These are phyloP conservation scores for Labeo catla DNA, from an alignment of 2,113 vertebrate genomes.

Conservation along the genomic window DNA sequence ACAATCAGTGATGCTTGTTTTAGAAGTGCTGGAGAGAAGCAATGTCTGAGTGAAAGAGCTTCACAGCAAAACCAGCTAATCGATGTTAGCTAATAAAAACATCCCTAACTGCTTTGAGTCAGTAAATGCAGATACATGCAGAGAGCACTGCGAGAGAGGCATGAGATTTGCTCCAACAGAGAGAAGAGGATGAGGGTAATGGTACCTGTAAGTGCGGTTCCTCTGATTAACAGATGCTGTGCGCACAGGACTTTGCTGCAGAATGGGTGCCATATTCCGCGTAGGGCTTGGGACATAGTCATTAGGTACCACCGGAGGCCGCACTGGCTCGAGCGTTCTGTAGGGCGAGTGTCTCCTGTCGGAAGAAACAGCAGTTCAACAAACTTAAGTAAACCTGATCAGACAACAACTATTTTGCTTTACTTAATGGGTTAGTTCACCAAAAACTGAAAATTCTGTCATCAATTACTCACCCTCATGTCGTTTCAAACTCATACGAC, in stretches of 20 bases:
- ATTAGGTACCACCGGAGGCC: conserved; percentile 95
- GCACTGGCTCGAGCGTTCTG: conserved; percentile 95
- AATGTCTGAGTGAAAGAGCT: background rate
- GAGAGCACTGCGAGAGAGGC: background rate
- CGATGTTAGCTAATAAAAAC: background rate
- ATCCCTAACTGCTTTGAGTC: background rate
- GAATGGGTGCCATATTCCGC: conserved; percentile 83
- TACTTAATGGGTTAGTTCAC: background rate
- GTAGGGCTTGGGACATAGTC: conserved; percentile 95
- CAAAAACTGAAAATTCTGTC: too few relatives aligned
- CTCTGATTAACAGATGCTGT: conserved; percentile 94
- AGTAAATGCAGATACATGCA: background rate
- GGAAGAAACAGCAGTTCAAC: conserved; percentile 50
- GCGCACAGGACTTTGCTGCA: conserved; percentile 87
- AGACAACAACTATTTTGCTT: background rate
- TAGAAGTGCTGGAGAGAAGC: conserved; percentile 5
- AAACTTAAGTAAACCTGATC: background rate
- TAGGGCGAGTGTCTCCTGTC: conserved; percentile 96
- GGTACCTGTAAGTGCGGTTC: conserved; percentile 95
- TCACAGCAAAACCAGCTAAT: background rate
- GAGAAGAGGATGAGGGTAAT: conserved; percentile 22
- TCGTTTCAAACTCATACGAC: too few relatives aligned
- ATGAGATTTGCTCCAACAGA: background rate
- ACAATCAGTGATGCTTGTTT: conserved; percentile 30
- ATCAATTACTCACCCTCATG: too few relatives aligned